These are phyloP conservation scores for Heliopora coerulea DNA, from an alignment of 92 coral and sea anemone genomes.

Conservation along the genomic window DNA sequence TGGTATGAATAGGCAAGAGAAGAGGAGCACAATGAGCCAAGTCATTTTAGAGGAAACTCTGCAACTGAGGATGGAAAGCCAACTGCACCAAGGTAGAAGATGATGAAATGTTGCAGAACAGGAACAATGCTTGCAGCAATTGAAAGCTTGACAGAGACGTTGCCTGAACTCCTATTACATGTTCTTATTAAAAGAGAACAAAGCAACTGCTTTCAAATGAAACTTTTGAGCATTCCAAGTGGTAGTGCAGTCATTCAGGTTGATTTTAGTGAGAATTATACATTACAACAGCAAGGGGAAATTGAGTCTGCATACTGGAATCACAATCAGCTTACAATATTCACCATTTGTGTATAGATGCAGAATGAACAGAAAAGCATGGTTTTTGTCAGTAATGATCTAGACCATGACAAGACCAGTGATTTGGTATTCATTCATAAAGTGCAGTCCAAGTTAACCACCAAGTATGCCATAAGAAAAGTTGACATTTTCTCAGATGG, in stretches of 20 bases:
- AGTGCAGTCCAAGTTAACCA: conserved; percentile 26
- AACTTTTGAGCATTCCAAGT: conserved; percentile 48
- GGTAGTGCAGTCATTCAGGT: conserved; percentile 47
- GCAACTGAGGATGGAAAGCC: conserved; percentile 18
- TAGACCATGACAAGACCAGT: conserved; percentile 58
- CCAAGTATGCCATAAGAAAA: conserved; percentile 12
- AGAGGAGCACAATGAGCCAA: conserved; percentile 30
- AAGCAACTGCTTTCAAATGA: conserved; percentile 49
- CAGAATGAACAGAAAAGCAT: conserved; percentile 49
- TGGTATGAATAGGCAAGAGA: conserved; percentile 45
- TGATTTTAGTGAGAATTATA: conserved; percentile 57
- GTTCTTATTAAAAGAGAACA: conserved; percentile 57
- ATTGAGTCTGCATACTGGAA: conserved; percentile 56
- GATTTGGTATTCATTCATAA: conserved; percentile 53
- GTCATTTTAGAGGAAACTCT: conserved; percentile 17
- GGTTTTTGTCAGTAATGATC: conserved; percentile 62
- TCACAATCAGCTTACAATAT: conserved; percentile 54
- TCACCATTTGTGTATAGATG: conserved; percentile 57
- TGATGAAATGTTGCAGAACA: conserved; percentile 50
- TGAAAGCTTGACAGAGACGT: conserved; percentile 47
- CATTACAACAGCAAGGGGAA: conserved; percentile 55
- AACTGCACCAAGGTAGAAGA: conserved; percentile 42
- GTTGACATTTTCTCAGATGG: no score
- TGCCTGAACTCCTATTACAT: conserved; percentile 49
- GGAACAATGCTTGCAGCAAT: conserved; percentile 48